Percentiles rank a stretch among this genome's conserved stretches.
Conservation (phyloP, 2,888 invertebrate species). For the Hipparchia semele region DNA sequence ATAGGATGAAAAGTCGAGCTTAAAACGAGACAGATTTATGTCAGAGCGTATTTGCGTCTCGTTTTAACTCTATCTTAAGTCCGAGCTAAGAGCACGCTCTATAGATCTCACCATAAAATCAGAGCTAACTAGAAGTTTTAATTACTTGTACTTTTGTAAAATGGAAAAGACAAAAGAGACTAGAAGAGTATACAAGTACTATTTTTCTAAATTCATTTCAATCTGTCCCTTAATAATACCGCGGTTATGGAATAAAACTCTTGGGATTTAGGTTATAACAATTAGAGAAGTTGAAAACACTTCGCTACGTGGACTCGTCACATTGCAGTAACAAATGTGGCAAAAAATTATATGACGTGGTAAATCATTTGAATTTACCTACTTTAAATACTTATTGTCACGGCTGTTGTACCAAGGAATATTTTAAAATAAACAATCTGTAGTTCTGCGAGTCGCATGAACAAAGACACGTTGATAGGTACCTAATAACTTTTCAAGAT, state of each 20-base stretch:
- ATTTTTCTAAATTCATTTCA: slow-evolving; percentile 7
- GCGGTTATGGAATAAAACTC: slow-evolving; percentile 15
- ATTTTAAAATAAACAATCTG: no score
- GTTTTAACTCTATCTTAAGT: no score
- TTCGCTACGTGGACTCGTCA: slow-evolving; percentile 12
- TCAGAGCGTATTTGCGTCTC: no score
- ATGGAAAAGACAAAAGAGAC: not conserved
- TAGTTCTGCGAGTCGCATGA: no score
- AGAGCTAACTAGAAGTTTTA: no score
- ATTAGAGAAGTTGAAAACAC: slow-evolving; percentile 27
- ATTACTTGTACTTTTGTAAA: not conserved
- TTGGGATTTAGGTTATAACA: slow-evolving; percentile 27
- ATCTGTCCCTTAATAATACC: not conserved
- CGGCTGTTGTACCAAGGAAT: not conserved
- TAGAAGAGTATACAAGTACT: not conserved
- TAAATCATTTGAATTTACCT: not conserved
- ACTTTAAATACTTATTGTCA: not conserved
- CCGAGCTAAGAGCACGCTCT: no score
- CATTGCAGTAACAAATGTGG: slow-evolving; percentile 2
- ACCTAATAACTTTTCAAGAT: no score
- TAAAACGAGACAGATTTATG: no score
- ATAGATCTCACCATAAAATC: no score
- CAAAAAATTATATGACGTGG: not conserved
- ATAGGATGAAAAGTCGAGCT: no score
- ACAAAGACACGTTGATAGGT: no score